Percentiles rank a stretch among this genome's conserved stretches.
Conservation (phyloP, 1,140 invertebrate species). For the Homarus americanus region DNA sequence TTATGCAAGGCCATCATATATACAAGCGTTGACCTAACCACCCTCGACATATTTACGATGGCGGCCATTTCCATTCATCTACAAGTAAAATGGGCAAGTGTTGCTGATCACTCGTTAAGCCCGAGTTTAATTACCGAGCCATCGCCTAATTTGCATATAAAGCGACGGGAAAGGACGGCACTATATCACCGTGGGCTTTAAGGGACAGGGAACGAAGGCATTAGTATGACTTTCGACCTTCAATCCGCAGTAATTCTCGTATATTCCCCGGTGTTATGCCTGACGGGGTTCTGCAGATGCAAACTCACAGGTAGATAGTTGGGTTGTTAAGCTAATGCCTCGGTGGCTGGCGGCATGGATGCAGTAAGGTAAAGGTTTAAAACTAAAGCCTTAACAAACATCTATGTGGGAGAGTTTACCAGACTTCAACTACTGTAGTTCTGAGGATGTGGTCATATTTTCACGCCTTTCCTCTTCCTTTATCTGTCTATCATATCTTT, state of each 20-base stretch:
- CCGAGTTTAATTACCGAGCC: conserved; percentile 60
- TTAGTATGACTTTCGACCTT: conserved; percentile 61
- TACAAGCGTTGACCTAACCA: conserved; percentile 27
- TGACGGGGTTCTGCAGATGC: conserved; percentile 12
- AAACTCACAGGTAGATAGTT: background rate
- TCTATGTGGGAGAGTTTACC: no score
- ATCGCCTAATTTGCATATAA: conserved; percentile 67
- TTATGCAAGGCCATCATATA: conserved; percentile 19
- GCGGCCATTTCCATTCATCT: conserved; percentile 61
- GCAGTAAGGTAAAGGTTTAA: no score
- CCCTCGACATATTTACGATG: conserved; percentile 54
- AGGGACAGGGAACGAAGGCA: conserved; percentile 27
- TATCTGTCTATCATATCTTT: no score
- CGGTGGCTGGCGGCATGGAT: no score
- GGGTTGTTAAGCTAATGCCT: no score
- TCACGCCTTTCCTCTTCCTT: no score
- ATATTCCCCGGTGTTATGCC: conserved; percentile 13
- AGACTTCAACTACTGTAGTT: no score
- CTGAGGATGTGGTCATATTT: no score
- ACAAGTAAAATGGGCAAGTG: conserved; percentile 66
- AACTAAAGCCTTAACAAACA: no score
- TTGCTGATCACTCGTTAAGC: conserved; percentile 69
- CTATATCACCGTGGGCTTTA: conserved; percentile 44
- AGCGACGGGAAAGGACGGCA: conserved; percentile 64
- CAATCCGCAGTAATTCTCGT: conserved; percentile 26